Percentiles rank a stretch among this genome's conserved stretches.
These are phyloP conservation scores for Mallotus villosus DNA, from an alignment of 2,797 vertebrate species.

Conservation along the genomic window DNA sequence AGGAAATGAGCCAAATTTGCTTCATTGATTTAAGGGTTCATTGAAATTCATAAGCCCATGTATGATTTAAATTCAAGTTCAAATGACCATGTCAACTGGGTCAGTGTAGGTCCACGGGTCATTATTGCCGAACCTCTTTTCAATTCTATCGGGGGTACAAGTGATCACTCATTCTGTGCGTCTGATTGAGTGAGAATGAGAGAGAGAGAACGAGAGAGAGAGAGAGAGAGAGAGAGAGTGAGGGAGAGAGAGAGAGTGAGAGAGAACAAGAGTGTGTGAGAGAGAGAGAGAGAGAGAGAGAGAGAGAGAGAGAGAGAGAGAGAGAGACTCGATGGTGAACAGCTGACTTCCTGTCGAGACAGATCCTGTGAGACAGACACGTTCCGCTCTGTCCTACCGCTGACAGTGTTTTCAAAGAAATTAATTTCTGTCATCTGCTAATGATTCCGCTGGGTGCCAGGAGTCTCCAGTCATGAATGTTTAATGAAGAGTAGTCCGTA, in stretches of 20 bases:
- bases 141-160: conserved; percentile 1
- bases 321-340: background rate
- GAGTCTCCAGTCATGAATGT: conserved; percentile 40
- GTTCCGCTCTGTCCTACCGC: conserved; percentile 22
- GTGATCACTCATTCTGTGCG: conserved; percentile 8
- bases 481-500: conserved; percentile 27
- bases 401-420: conserved; percentile 37
- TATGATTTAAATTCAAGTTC: too few species aligned
- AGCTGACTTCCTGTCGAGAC: background rate
- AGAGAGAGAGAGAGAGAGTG: background rate
- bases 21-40: background rate
- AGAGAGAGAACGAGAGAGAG: too few species aligned
- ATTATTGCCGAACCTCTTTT: conserved; percentile 5
- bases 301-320: too few species aligned
- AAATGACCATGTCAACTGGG: background rate
- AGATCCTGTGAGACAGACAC: conserved; percentile 2
- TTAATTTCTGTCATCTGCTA: conserved; percentile 31
- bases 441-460: conserved; percentile 19
- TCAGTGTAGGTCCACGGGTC: background rate
- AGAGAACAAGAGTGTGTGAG: too few species aligned
- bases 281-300: too few species aligned
- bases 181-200: background rate
- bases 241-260: background rate
- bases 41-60: background rate
- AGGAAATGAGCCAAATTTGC: background rate